These are phyloP conservation scores for Caenorhabditis drosophilae DNA, from an alignment of 2,888 invertebrate species.

Conservation along the genomic window DNA sequence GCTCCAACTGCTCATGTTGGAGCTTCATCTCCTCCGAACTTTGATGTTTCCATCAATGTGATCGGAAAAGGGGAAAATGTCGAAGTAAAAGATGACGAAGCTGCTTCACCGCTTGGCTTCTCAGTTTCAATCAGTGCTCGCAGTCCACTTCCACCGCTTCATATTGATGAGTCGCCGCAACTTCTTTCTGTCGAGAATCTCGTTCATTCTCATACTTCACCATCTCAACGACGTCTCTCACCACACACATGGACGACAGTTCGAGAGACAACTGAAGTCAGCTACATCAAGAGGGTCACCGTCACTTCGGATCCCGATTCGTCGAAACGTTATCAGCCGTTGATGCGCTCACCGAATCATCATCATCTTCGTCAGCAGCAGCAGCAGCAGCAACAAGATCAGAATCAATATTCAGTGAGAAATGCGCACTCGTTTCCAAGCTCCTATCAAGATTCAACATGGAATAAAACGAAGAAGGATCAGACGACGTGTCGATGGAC, in stretches of 20 bases:
- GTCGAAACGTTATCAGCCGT: too few relatives aligned
- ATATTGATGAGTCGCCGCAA: constrained; percentile 34
- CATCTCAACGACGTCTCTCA: constrained; percentile 44
- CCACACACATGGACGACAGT: constrained; percentile 62
- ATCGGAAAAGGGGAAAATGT: constrained; percentile 1
- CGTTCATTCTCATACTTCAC: constrained; percentile 17
- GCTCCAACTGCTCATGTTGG: constrained; percentile 2
- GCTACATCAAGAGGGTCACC: constrained; percentile 56
- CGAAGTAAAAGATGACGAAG: too few relatives aligned
- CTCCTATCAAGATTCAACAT: neutral
- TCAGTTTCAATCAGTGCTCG: constrained; percentile 49
- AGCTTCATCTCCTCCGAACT: constrained; percentile 4
- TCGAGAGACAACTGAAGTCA: constrained; percentile 60
- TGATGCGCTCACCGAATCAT: too few relatives aligned
- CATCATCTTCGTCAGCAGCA: neutral
- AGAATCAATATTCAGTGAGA: neutral
- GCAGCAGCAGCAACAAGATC: neutral
- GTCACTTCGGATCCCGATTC: constrained; percentile 23
- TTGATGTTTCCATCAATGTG: constrained; percentile 34
- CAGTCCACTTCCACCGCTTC: constrained; percentile 34
- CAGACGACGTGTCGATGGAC: constrained; percentile 30
- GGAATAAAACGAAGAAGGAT: constrained; percentile 3
- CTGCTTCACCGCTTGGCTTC: constrained; percentile 45
- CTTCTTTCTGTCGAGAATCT: constrained; percentile 36
- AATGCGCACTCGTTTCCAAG: constrained; percentile 19